phyloP scores from a whole-genome alignment of 2,797 vertebrate genomes.

The Benthosema pterotum region DNA sequence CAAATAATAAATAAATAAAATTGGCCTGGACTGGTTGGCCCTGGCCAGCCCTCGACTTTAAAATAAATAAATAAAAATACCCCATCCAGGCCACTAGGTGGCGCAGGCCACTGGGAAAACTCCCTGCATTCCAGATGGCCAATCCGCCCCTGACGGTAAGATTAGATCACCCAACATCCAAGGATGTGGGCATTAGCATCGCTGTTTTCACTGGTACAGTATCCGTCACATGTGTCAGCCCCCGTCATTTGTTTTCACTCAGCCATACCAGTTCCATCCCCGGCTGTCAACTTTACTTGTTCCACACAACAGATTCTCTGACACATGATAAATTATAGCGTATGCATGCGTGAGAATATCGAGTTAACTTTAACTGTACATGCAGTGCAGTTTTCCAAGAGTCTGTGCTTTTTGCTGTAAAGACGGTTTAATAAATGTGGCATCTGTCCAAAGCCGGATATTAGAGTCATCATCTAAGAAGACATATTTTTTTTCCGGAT shows the following conservation, averaged over 20 bases:
- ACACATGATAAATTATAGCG: slow-evolving; percentile 8
- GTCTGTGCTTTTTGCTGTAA: background rate
- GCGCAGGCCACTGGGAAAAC: no score
- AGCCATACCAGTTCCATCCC: background rate
- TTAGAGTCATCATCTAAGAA: no score
- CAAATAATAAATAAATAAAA: no score
- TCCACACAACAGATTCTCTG: slow-evolving; percentile 2
- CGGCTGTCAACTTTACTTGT: slow-evolving; percentile 5
- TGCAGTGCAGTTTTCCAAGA: background rate
- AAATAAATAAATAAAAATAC: no score
- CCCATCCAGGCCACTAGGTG: no score
- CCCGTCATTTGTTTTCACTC: slow-evolving; percentile 1
- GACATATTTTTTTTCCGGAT: no score
- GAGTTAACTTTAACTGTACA: background rate
- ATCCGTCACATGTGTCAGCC: slow-evolving; percentile 2
- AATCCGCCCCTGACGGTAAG: no score
- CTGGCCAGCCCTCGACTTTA: no score
- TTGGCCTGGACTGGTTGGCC: no score
- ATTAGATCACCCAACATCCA: slow-evolving; percentile 49
- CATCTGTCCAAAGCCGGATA: no score
- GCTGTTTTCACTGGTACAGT: slow-evolving; percentile 5
- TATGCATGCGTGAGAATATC: slow-evolving; percentile 4
- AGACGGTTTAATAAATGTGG: no score
- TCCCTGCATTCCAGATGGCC: no score
- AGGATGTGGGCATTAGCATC: background rate